These are phyloP conservation scores for Bombycilla garrulus DNA, from an alignment of 2,113 vertebrate species.

Conservation along the genomic window DNA sequence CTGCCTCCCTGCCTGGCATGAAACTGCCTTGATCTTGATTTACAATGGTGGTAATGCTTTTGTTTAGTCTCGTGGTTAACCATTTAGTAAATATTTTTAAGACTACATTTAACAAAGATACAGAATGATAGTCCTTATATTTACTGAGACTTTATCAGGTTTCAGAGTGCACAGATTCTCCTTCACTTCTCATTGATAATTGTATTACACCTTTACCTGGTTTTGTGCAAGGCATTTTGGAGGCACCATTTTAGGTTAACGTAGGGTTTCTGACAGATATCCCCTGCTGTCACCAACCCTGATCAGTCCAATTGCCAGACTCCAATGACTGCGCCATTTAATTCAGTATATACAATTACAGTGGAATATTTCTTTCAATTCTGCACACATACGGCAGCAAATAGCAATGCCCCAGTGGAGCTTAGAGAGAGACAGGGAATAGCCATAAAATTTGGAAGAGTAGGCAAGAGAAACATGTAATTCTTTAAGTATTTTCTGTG, in stretches of 20 bases:
- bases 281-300: neutral
- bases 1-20: slow-evolving; percentile 67
- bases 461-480: neutral
- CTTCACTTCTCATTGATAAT: neutral
- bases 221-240: neutral
- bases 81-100: slow-evolving; percentile 73
- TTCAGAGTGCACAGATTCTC: neutral
- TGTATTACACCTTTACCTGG: slow-evolving; percentile 31
- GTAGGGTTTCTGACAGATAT: neutral
- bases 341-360: neutral
- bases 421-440: neutral
- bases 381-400: neutral
- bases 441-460: neutral
- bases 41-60: slow-evolving; percentile 70
- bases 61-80: slow-evolving; percentile 74
- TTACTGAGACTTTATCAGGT: slow-evolving; percentile 2
- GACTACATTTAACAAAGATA: slow-evolving; percentile 57
- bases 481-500: neutral
- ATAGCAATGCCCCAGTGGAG: neutral
- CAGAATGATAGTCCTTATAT: slow-evolving; percentile 38
- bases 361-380: neutral
- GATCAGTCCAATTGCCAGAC: neutral
- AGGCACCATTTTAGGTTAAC: neutral
- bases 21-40: slow-evolving; percentile 76
- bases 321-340: neutral